Evolutionary conservation across 2,113 vertebrate genomes (phyloP).

Genomic region (Daubentonia madagascariensis): DNA sequence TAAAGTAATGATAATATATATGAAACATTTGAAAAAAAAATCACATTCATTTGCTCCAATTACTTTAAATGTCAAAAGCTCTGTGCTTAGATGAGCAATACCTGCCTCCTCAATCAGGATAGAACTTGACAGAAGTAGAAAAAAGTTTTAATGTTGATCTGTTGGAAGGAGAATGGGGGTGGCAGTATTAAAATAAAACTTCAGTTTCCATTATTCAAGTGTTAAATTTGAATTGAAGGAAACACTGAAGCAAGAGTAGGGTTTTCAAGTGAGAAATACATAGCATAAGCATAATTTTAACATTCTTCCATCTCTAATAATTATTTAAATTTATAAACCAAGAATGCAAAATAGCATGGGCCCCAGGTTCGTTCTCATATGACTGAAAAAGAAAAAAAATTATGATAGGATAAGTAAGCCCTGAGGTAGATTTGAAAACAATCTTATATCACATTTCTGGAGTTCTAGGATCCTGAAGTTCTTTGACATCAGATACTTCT

Average conservation of each 20-base stretch:
- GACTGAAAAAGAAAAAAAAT: not conserved
- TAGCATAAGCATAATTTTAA: not conserved
- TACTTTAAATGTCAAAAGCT: constrained; percentile 57
- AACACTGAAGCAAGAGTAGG: not conserved
- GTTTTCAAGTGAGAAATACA: constrained; percentile 10
- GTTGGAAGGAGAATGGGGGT: not conserved
- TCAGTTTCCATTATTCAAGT: constrained; percentile 17
- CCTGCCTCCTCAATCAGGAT: not conserved
- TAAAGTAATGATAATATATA: constrained; percentile 52
- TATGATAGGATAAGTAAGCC: not conserved
- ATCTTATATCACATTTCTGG: not conserved
- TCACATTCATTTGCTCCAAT: constrained; percentile 32
- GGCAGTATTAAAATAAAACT: not conserved
- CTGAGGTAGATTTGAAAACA: not conserved
- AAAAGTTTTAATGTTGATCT: constrained; percentile 53
- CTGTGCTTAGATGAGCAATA: not conserved
- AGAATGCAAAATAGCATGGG: not conserved
- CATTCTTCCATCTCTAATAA: not conserved
- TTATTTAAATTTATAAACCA: not conserved
- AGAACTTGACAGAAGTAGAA: constrained; percentile 16
- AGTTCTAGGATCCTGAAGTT: not conserved
- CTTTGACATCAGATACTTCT: not conserved
- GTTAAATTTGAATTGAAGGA: constrained; percentile 30
- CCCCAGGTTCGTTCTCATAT: not conserved
- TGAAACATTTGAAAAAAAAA: constrained; percentile 22